phyloP scores from a whole-genome alignment of 2,888 invertebrate genomes.

The Rotaria sp. region DNA sequence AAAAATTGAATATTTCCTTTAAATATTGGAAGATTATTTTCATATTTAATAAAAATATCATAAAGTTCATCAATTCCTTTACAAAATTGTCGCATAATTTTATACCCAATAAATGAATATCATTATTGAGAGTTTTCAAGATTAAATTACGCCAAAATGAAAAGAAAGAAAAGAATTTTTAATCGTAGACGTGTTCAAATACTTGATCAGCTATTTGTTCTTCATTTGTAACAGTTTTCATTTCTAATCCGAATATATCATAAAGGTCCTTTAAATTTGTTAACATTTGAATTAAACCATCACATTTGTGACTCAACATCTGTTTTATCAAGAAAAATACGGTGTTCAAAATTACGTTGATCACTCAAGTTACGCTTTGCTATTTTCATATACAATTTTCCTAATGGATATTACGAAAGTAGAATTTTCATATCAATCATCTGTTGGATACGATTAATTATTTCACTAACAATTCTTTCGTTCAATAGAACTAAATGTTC shows the following conservation, averaged over 20 bases:
- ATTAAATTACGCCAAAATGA: neutral
- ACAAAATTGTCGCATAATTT: neutral
- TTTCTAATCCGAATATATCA: neutral
- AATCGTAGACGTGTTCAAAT: neutral
- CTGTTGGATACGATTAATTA: too few species aligned
- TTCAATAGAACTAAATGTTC: too few species aligned
- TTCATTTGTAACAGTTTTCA: neutral
- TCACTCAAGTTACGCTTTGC: neutral
- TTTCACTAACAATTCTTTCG: too few species aligned
- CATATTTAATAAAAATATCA: neutral
- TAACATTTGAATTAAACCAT: neutral
- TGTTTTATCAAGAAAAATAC: neutral
- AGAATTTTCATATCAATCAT: too few species aligned
- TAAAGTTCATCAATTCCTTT: neutral
- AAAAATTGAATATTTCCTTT: neutral
- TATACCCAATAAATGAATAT: neutral
- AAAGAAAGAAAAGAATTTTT: neutral
- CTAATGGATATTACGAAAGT: too few species aligned
- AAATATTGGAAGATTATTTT: neutral
- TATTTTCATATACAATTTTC: neutral
- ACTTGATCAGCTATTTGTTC: neutral
- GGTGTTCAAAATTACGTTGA: neutral
- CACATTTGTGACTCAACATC: neutral
- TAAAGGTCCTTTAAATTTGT: neutral
- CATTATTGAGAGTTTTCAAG: neutral